These are phyloP conservation scores for Triplophysa rosa DNA, from an alignment of 2,113 vertebrate genomes.

Conservation along the genomic window DNA sequence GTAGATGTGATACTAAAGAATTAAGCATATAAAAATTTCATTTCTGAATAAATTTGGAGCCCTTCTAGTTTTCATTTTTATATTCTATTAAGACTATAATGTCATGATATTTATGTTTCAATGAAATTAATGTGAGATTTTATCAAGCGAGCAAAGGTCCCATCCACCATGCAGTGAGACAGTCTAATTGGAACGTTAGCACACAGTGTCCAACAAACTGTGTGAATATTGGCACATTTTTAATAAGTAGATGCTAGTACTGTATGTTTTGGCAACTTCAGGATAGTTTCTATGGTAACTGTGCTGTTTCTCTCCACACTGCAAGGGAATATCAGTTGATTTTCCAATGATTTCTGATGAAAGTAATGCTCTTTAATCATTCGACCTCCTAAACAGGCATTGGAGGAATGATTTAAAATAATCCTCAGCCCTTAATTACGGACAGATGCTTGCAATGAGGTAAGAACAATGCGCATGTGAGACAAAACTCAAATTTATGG, in stretches of 20 bases:
- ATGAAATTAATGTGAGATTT: not conserved
- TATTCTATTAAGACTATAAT: too few species aligned
- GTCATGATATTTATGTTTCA: not conserved
- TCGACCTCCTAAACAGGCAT: conserved; percentile 41
- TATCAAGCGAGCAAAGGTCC: not conserved
- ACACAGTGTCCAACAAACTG: conserved; percentile 65
- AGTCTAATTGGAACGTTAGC: conserved; percentile 61
- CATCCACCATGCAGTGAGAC: conserved; percentile 54
- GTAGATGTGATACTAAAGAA: not conserved
- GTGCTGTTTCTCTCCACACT: conserved; percentile 55
- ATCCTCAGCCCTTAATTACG: conserved; percentile 56
- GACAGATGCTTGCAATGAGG: conserved; percentile 52
- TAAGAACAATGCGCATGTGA: conserved; percentile 52
- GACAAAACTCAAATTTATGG: conserved; percentile 58
- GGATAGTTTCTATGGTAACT: conserved; percentile 77
- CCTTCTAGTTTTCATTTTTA: not conserved
- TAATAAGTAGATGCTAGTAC: conserved; percentile 66
- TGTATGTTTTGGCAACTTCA: conserved; percentile 68
- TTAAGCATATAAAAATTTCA: not conserved
- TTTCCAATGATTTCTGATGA: conserved; percentile 57
- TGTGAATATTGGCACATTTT: conserved; percentile 74
- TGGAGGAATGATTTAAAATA: conserved; percentile 48
- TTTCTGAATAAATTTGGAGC: not conserved
- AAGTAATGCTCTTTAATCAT: conserved; percentile 51
- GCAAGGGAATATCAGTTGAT: conserved; percentile 60